These are phyloP conservation scores for Choloepus didactylus DNA, from an alignment of 2,797 vertebrate genomes.

Conservation along the genomic window DNA sequence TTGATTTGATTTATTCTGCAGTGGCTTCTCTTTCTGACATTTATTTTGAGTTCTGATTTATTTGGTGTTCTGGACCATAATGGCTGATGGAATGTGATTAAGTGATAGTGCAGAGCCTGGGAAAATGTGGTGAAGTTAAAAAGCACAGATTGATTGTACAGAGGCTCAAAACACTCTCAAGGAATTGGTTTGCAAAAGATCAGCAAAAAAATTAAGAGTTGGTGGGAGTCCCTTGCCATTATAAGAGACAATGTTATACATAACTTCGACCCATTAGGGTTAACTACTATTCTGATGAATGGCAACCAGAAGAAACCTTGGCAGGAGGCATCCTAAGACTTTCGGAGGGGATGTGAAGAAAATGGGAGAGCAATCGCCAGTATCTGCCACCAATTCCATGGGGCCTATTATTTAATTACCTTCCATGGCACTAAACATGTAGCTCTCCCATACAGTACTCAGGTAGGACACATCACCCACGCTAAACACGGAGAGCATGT, in stretches of 20 bases:
- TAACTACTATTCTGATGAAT: not conserved
- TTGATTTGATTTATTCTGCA: not conserved
- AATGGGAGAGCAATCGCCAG: not conserved
- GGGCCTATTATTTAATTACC: not conserved
- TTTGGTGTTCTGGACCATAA: not conserved
- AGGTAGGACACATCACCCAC: not conserved
- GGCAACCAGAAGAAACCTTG: not conserved
- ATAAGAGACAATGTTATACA: not conserved
- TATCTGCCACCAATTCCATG: not conserved
- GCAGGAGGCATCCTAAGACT: not conserved
- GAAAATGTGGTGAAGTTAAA: not conserved
- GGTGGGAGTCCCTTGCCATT: not conserved
- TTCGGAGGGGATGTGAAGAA: not conserved
- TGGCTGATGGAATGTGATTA: not conserved
- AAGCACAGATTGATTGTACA: not conserved
- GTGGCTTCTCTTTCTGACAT: not conserved
- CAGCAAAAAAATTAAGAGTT: not conserved
- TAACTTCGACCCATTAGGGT: too few species aligned
- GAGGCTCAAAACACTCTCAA: not conserved
- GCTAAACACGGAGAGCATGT: not conserved
- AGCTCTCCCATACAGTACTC: not conserved
- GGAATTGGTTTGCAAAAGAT: not conserved
- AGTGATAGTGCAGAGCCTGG: not conserved
- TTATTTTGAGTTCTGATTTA: not conserved
- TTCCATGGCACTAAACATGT: not conserved